phyloP scores from a whole-genome alignment of 2,888 invertebrate species.

The Alentia gelatinosa region DNA sequence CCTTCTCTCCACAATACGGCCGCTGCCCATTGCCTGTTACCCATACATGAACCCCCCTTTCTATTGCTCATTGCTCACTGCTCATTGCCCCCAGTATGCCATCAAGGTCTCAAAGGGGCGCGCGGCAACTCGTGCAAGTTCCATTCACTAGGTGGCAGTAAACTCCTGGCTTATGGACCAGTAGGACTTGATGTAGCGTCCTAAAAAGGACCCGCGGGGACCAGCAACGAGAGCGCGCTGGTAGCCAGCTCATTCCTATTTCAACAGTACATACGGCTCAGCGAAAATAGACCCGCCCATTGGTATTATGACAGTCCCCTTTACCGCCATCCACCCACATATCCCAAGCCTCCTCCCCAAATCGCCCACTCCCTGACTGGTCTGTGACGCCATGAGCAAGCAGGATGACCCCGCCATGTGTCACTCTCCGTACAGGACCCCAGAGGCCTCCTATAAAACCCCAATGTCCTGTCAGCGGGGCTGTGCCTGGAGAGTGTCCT shows the following conservation, averaged over 20 bases:
- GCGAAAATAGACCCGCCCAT: background rate
- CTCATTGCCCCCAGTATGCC: background rate
- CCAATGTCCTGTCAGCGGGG: background rate
- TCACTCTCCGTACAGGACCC: background rate
- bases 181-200: background rate
- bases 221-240: background rate
- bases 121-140: background rate
- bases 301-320: background rate
- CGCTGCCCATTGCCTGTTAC: background rate
- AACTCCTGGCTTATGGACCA: constrained; percentile 10
- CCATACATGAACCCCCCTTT: background rate
- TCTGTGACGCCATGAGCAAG: background rate
- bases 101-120: background rate
- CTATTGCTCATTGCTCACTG: background rate
- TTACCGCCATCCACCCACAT: background rate
- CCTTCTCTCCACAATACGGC: too few relatives aligned
- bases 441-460: background rate
- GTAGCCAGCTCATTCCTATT: background rate
- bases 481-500: background rate
- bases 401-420: background rate
- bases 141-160: background rate
- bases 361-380: too few relatives aligned
- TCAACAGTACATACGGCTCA: background rate
- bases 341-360: background rate
- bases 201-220: background rate